Conservation (phyloP, 2,797 vertebrate genomes). For the Falco berigora region DNA sequence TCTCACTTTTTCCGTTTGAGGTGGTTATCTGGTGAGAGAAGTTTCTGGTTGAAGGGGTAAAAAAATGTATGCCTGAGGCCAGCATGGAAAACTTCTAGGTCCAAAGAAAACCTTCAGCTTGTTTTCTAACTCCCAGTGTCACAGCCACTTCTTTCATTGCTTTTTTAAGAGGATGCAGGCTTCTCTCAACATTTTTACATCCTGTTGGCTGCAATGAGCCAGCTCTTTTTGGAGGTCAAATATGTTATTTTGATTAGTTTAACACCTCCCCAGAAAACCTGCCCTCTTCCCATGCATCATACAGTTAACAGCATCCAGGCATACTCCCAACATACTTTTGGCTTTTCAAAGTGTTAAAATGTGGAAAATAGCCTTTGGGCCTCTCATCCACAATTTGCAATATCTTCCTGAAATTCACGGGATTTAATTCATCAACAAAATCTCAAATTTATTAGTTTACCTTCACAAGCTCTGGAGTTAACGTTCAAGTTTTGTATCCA, state of each 20-base stretch:
- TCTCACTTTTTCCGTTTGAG: neutral
- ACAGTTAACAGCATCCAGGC: neutral
- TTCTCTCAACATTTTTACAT: constrained; percentile 7
- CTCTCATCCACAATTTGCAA: neutral
- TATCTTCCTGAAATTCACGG: neutral
- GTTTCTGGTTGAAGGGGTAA: neutral
- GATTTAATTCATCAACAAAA: neutral
- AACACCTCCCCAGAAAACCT: neutral
- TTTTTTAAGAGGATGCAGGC: constrained; percentile 4
- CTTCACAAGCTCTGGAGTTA: neutral
- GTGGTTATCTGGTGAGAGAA: neutral
- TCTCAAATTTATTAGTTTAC: neutral
- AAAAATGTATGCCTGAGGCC: neutral
- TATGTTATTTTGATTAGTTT: constrained; percentile 9
- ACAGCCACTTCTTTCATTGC: constrained; percentile 21
- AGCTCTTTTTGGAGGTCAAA: neutral
- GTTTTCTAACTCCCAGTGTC: neutral
- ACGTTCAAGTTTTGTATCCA: neutral
- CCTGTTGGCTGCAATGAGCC: neutral
- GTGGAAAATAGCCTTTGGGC: neutral
- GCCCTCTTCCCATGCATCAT: neutral
- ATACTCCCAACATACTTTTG: neutral
- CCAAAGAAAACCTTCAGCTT: constrained; percentile 31
- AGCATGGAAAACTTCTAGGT: neutral
- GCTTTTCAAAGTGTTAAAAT: neutral